Percentiles rank a stretch among this genome's conserved stretches.
These are phyloP conservation scores for Stramonita haemastoma DNA, from an alignment of 2,888 invertebrate species.

Conservation along the genomic window DNA sequence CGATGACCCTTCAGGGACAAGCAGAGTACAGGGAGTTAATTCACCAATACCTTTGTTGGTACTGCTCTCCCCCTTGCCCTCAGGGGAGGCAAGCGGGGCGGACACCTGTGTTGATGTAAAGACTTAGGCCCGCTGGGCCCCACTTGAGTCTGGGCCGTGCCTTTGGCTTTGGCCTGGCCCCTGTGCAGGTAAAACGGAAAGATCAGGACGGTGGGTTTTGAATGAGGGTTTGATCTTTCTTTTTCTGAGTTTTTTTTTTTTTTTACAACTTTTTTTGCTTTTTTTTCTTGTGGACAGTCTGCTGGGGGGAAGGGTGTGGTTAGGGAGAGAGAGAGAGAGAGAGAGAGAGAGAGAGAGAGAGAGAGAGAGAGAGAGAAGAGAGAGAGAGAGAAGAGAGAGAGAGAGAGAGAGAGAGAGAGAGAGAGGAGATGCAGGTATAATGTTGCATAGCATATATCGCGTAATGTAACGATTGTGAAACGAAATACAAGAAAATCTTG, in stretches of 20 bases:
- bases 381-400: slow-evolving; percentile 21
- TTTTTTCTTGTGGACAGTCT: background rate
- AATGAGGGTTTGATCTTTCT: background rate
- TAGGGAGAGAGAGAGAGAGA: too few species aligned
- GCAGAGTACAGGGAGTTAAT: slow-evolving; percentile 32
- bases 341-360: background rate
- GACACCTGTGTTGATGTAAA: slow-evolving; percentile 26
- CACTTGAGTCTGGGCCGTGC: slow-evolving; percentile 6
- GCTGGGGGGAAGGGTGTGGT: too few species aligned
- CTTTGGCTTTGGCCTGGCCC: too few species aligned
- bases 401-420: slow-evolving; percentile 13
- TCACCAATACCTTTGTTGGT: slow-evolving; percentile 29
- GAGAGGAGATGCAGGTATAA: too few species aligned
- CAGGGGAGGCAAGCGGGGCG: slow-evolving; percentile 1
- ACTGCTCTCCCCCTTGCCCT: slow-evolving; percentile 14
- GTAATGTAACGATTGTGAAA: too few species aligned
- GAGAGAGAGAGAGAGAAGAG: background rate
- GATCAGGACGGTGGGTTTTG: background rate
- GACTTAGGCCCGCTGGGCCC: slow-evolving; percentile 14
- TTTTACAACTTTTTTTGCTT: too few species aligned
- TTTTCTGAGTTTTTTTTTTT: background rate
- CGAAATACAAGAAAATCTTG: too few species aligned
- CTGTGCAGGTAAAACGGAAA: background rate
- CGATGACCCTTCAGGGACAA: slow-evolving; percentile 15
- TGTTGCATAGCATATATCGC: too few species aligned